Percentiles rank a stretch among this genome's conserved stretches.
phyloP scores from a whole-genome alignment of 2,888 invertebrate species.

The Lycocerus yunnanus region DNA sequence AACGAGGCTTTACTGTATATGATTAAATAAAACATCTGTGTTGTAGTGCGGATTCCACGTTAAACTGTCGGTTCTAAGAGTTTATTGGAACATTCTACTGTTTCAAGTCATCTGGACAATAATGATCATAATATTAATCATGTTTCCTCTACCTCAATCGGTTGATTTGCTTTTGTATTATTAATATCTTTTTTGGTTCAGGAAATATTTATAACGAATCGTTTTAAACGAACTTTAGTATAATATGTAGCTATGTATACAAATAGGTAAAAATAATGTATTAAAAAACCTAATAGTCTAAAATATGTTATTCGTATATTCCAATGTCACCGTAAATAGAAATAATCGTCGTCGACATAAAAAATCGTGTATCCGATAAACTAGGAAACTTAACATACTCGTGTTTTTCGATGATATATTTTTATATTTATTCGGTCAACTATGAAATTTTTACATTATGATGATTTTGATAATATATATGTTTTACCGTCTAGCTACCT shows the following conservation, averaged over 20 bases:
- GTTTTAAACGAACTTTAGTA: background rate
- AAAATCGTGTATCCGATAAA: background rate
- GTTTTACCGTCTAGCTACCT: background rate
- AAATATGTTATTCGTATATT: background rate
- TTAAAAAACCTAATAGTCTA: background rate
- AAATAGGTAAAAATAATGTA: background rate
- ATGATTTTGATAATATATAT: background rate
- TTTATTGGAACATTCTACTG: too few relatives aligned
- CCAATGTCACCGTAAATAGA: background rate
- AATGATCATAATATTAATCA: too few relatives aligned
- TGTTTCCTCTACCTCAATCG: too few relatives aligned
- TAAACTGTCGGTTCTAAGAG: too few relatives aligned
- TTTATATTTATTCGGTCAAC: background rate
- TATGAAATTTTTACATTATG: background rate
- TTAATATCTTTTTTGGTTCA: background rate
- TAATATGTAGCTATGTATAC: too few relatives aligned
- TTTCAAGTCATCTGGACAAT: too few relatives aligned
- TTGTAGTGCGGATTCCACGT: too few relatives aligned
- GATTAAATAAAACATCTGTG: too few relatives aligned
- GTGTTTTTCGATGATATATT: background rate
- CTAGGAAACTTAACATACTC: background rate
- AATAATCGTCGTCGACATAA: background rate
- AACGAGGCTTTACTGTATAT: too few relatives aligned
- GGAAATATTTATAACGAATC: background rate
- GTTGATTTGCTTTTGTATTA: background rate